Base-by-base conservation (phyloP, 2,113 vertebrate genomes). In the Spermophilus dauricus region DNA sequence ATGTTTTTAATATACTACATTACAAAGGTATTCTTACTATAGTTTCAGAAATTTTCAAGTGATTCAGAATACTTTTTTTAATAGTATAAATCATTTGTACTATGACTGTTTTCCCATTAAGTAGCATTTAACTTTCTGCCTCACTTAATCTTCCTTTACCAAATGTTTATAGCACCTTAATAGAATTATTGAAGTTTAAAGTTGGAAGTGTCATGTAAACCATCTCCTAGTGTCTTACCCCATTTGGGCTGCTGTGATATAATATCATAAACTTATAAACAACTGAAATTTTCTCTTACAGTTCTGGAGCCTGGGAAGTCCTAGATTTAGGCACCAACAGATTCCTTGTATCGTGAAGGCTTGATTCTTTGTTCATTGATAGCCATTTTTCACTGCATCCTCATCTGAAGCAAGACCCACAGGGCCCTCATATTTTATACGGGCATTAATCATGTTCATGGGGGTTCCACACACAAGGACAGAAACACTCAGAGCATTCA, bases 1-100 rank as follows among this genome's bases (percentile, higher is more conserved):
- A 51, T 51, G 17, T 84, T 95, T 76, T 58, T 56, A 58, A 17
- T 18, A 58, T 58, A 22, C 56, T 24, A 58, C 7, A 24, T 58
- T 58, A 22, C 30, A 84, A 82, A 78, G 20, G 63, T 94, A 83
- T 65, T 82, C 17, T 97, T 70, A 89, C 51, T 76, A 65, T 92
- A 86, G 82, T 95, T 97, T 96, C 56, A 91, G 84, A 77, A 83
- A 26, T 28, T 93, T 97, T 76, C 34, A 73, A 81, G 37, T 86
- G 51, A 86, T 78, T 97, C 85, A 81, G 37, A 92, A 84, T 76
- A 61, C 32, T 85, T 1, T 97, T 89, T 69, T 89, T 70, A 17
- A 97, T 89, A 69, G 9, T 14, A 78, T 91, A 37, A 93, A 32
- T 97, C 87, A 90, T 70, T 70, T 84, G 65, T 6, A 81, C 39